Evolutionary conservation across 2,113 vertebrate genomes (phyloP).

Genomic region (Helogale parvula): DNA sequence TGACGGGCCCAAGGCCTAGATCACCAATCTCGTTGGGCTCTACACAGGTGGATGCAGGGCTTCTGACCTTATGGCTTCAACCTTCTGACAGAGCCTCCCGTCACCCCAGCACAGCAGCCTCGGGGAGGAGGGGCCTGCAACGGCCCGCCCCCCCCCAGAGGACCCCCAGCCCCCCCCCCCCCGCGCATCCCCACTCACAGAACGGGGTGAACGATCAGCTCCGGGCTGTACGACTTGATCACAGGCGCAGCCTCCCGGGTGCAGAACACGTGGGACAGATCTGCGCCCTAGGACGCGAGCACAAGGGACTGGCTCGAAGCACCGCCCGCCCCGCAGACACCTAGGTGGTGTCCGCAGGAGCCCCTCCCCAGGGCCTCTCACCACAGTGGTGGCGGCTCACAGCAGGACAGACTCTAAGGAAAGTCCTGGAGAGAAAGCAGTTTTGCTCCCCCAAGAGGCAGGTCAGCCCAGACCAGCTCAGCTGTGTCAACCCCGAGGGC

Average conservation of each 20-base stretch:
- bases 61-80: neutral
- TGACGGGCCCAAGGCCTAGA: too few species aligned
- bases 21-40: neutral
- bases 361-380: neutral
- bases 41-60: accelerated
- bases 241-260: conserved; percentile 95
- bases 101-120: neutral
- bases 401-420: accelerated
- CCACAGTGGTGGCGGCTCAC: neutral
- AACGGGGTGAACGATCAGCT: conserved; percentile 98
- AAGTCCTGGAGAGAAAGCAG: neutral
- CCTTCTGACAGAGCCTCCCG: neutral
- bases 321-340: accelerated
- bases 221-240: conserved; percentile 98
- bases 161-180: too few species aligned
- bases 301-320: neutral
- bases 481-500: accelerated
- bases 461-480: neutral
- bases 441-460: neutral
- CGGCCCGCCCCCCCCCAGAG: too few species aligned
- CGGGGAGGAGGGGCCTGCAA: neutral
- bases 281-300: conserved; percentile 91
- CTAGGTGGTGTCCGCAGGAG: accelerated
- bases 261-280: conserved; percentile 97
- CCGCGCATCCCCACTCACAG: conserved; percentile 90